Evolutionary conservation across 2,888 invertebrate genomes (phyloP).

Genomic region (Carcina quercana): DNA sequence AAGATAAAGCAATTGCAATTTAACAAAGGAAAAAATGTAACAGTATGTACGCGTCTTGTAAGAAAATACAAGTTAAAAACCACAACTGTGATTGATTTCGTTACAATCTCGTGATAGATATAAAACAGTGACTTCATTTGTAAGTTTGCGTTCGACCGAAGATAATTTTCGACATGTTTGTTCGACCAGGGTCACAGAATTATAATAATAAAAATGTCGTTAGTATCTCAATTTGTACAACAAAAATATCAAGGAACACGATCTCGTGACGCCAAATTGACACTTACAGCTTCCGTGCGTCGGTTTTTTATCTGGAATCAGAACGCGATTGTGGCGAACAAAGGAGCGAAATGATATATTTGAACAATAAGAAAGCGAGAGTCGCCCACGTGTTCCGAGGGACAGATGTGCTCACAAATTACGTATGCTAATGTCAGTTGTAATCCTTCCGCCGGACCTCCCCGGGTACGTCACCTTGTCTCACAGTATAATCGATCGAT

Average conservation of each 20-base stretch:
- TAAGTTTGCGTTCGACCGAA: too few relatives aligned
- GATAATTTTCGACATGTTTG: too few relatives aligned
- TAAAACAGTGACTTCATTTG: too few relatives aligned
- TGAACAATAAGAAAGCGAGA: slow-evolving; percentile 55
- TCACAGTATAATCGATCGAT: slow-evolving; percentile 52
- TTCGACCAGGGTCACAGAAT: too few relatives aligned
- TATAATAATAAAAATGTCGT: slow-evolving; percentile 2
- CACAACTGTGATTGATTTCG: too few relatives aligned
- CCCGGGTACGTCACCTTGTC: slow-evolving; percentile 39
- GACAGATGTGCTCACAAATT: slow-evolving; percentile 61
- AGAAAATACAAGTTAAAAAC: too few relatives aligned
- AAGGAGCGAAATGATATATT: slow-evolving; percentile 48
- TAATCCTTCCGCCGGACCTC: slow-evolving; percentile 69
- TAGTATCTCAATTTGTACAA: slow-evolving; percentile 30
- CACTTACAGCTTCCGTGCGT: slow-evolving; percentile 33
- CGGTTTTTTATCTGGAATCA: slow-evolving; percentile 36
- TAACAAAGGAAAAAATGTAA: too few relatives aligned
- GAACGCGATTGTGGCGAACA: slow-evolving; percentile 32
- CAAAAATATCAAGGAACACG: slow-evolving; percentile 27
- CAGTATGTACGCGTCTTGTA: too few relatives aligned
- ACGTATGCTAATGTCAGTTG: slow-evolving; percentile 66
- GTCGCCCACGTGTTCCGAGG: slow-evolving; percentile 45
- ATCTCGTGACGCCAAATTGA: slow-evolving; percentile 34
- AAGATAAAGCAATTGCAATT: slow-evolving; percentile 7
- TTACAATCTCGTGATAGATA: too few relatives aligned